Base-by-base conservation (phyloP, 2,888 invertebrate genomes). In the Ormia ochracea region DNA sequence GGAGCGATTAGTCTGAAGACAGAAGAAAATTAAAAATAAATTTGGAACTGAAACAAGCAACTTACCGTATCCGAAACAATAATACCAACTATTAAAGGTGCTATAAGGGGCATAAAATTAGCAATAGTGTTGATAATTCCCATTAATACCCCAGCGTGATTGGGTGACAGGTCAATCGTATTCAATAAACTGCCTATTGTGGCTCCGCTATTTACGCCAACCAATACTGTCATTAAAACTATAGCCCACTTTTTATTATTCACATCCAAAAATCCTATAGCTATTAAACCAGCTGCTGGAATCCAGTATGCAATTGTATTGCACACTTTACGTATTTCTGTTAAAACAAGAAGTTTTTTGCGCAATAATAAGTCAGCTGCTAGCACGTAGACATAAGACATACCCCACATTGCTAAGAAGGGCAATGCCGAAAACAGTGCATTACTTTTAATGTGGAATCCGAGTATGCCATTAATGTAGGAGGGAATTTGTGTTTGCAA, bases 401-500 rank as follows among this genome's bases (percentile, higher is more conserved):
- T 80, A 89, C 89, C 36, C 91, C 85, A 87, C 87, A 87, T 88
- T 9, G 85, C 79, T 14, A 92, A 83, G 79, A 92, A 92, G 1
- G 92, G 92, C 23, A 92, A 82, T 0, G 92, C 91, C 4, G 92
- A 74, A 19, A 58, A 74, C 2, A 89, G 31, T 0, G 91, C 91
- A 79, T 91, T 91, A 88, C 90, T 86, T 85, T 92, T 90, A 26
- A 94, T 92, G 45, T 94, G 89, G 81, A 92, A 92, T n/a, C 91
- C 89, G 0, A 94, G 88, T 0, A 93, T 92, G 59, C 91, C 90
- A 70, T 91, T 91, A 90, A 94, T 91, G 84, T 94, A 94, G 0
- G 92, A 91, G 0, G 94, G 94, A 78, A 85, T 78, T 86, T 94
- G 92, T 0, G 93, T 92, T 83, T 94, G 90, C 36, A 94, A 89